Base-by-base conservation (phyloP, 2,797 vertebrate species). In the Pipistrellus nathusii region DNA sequence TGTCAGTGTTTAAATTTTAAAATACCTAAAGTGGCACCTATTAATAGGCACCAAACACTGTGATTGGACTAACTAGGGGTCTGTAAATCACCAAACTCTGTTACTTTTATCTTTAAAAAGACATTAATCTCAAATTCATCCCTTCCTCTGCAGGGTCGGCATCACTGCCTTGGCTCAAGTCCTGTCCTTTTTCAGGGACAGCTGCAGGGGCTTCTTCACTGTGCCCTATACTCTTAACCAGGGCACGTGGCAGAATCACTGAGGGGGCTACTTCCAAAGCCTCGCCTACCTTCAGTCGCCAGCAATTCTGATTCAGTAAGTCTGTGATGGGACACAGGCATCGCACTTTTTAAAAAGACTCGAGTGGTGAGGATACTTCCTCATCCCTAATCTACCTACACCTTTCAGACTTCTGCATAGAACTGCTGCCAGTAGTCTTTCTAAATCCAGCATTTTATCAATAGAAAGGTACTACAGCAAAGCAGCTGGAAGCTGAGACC, bases 261-360 rank as follows among this genome's bases (percentile, higher is more conserved):
- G 68, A 41, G 30, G 6, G 6, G 23, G 71, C 69, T 38, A 41
- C 53, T 88, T 88, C 55, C 57, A 23, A 82, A 72, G 32, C 53
- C 53, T 55, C 11, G 35, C n/a, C 30, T 53, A 17, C 7, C 23
- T 73, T 55, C 21, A 17, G 32, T 85, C 12, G 30, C 38, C 55
- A 78, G 85, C 59, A 53, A 73, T 62, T 38, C 66, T 30, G 48
- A 68, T 30, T 57, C 25, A 14, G 57, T 30, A 6, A 12, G 57
- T 62, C 25, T 44, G 44, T 64, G 55, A 51, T 57, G 55, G 62
- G 57, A 91, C 38, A 77, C 0, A 46, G 35, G n/a, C 48, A 81
- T 1, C 38, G 30, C 41, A 85, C 41, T 71, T 91, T 93, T 91
- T 84, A 35, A 88, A 75, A 82, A 91, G 68, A 85, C 46, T 68